Conservation (phyloP, 2,888 invertebrate species). For the Micropterix aruncella region DNA sequence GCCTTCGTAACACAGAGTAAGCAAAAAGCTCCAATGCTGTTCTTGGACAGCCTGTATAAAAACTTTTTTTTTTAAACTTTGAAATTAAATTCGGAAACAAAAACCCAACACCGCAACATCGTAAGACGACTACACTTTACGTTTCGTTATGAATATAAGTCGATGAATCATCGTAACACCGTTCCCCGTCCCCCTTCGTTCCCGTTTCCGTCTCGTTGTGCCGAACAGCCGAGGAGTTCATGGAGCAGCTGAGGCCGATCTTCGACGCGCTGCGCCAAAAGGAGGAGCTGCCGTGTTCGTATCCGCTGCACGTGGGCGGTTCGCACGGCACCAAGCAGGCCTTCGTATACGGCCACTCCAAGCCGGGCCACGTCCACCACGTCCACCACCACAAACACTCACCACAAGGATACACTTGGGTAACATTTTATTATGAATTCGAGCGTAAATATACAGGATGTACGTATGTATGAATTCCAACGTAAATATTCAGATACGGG, state of each 20-base stretch:
- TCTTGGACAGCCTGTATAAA: too few relatives aligned
- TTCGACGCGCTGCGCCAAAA: conserved; percentile 87
- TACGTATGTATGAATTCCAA: too few relatives aligned
- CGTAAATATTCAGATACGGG: too few relatives aligned
- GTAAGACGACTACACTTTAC: too few relatives aligned
- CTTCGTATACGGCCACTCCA: conserved; percentile 45
- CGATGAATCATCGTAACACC: neutral
- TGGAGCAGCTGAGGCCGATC: conserved; percentile 91
- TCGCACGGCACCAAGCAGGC: conserved; percentile 46
- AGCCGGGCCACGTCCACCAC: conserved; percentile 49
- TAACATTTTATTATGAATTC: conserved; percentile 42
- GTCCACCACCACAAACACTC: conserved; percentile 52
- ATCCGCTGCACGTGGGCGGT: conserved; percentile 75
- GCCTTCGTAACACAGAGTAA: too few relatives aligned
- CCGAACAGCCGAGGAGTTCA: conserved; percentile 73
- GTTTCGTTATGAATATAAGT: too few relatives aligned
- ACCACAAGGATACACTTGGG: conserved; percentile 64
- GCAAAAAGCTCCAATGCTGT: too few relatives aligned
- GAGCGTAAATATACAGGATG: conserved; percentile 5
- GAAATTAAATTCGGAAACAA: too few relatives aligned
- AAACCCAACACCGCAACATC: too few relatives aligned
- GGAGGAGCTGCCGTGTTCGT: conserved; percentile 83
- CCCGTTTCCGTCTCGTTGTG: conserved; percentile 24
- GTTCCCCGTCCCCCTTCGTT: conserved; percentile 27
- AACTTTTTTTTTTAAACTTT: too few relatives aligned